phyloP scores from a whole-genome alignment of 2,888 invertebrate species.

The Lasiommata megera region DNA sequence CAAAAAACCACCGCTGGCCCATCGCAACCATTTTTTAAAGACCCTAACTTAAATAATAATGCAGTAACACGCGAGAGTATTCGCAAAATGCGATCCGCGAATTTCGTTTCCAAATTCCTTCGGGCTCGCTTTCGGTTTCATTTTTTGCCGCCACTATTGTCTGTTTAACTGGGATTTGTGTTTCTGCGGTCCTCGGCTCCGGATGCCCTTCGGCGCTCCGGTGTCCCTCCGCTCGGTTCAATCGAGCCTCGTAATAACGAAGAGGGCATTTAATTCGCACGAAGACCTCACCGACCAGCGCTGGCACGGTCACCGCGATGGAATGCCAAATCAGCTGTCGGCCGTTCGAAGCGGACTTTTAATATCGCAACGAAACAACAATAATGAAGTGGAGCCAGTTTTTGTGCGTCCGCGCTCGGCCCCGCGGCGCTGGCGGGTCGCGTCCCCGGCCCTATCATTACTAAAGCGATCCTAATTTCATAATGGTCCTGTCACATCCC shows the following conservation, averaged over 20 bases:
- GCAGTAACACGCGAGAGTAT: conserved; percentile 81
- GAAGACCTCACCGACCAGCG: conserved; percentile 33
- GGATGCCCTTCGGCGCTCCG: conserved; percentile 47
- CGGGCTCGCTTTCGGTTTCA: conserved; percentile 47
- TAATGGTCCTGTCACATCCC: conserved; percentile 79
- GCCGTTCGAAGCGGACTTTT: conserved; percentile 37
- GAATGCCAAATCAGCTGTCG: conserved; percentile 59
- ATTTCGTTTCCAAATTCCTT: conserved; percentile 77
- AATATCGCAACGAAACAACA: conserved; percentile 50
- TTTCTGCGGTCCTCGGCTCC: conserved; percentile 41
- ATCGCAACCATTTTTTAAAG: conserved; percentile 73
- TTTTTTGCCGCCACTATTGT: conserved; percentile 74
- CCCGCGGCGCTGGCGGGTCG: conserved; percentile 68
- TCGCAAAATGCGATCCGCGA: conserved; percentile 77
- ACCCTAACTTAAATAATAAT: conserved; percentile 75
- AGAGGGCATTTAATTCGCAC: conserved; percentile 51
- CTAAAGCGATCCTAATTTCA: conserved; percentile 78
- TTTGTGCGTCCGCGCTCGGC: conserved; percentile 64
- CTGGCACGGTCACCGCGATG: conserved; percentile 48
- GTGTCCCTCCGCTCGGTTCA: conserved; percentile 27
- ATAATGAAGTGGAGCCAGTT: conserved; percentile 74
- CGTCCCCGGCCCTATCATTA: conserved; percentile 74
- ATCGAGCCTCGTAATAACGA: conserved; percentile 35
- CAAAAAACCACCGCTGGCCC: conserved; percentile 65
- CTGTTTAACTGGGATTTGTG: conserved; percentile 60